phyloP scores from a whole-genome alignment of 1,140 invertebrate genomes.

The Gerris buenoi region DNA sequence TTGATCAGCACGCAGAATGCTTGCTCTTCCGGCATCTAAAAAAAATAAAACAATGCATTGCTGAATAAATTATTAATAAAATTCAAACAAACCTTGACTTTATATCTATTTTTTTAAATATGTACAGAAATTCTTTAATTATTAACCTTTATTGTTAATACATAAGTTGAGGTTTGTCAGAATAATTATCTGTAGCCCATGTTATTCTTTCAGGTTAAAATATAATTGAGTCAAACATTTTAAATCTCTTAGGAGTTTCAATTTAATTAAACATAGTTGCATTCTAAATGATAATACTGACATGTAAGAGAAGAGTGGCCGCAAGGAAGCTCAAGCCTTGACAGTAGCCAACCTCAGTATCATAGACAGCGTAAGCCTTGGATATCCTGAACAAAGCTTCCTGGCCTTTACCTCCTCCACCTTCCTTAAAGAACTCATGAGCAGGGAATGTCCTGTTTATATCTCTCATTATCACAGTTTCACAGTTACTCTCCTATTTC shows the following conservation, averaged over 20 bases:
- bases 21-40: slow-evolving; percentile 97
- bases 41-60: slow-evolving; percentile 16
- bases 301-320: slow-evolving; percentile 85
- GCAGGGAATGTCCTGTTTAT: slow-evolving; percentile 97
- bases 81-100: too few species aligned
- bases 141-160: too few species aligned
- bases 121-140: too few species aligned
- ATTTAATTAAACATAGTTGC: too few species aligned
- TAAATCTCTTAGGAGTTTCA: too few species aligned
- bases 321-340: slow-evolving; percentile 95
- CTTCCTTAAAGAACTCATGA: slow-evolving; percentile 93
- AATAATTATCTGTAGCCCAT: too few species aligned
- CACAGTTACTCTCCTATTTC: slow-evolving; percentile 64
- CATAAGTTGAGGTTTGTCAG: too few species aligned
- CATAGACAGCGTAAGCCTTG: slow-evolving; percentile 92
- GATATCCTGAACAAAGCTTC: slow-evolving; percentile 90
- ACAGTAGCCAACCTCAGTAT: slow-evolving; percentile 95
- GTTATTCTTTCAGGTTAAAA: too few species aligned
- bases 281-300: too few species aligned
- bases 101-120: too few species aligned
- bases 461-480: slow-evolving; percentile 85
- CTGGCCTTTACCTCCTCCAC: slow-evolving; percentile 78
- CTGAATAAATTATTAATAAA: too few species aligned
- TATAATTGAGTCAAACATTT: too few species aligned
- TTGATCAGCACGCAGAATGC: slow-evolving; percentile 92